Evolutionary conservation across 92 coral and sea anemone species (phyloP).

Genomic region (Heliopora coerulea): DNA sequence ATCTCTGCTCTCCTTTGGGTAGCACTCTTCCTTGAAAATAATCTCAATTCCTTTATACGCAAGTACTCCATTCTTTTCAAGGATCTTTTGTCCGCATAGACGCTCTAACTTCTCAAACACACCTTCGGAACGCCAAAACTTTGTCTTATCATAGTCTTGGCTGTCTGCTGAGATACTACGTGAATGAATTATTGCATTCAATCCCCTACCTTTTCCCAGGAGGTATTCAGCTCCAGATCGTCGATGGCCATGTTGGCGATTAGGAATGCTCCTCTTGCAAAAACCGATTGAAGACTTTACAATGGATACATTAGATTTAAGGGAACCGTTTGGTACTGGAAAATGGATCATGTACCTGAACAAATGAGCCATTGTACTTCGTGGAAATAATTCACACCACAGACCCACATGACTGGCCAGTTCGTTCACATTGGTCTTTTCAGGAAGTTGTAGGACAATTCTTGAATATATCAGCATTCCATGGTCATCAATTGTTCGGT

Average conservation of each 20-base stretch:
- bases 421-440: conserved; percentile 49
- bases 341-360: conserved; percentile 67
- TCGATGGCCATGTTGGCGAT: conserved; percentile 32
- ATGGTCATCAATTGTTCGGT: conserved; percentile 34
- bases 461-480: conserved; percentile 55
- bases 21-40: conserved; percentile 51
- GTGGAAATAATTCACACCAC: conserved; percentile 44
- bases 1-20: conserved; percentile 65
- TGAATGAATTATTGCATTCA: conserved; percentile 45
- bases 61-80: conserved; percentile 46
- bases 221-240: conserved; percentile 62
- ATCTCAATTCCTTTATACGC: conserved; percentile 59
- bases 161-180: conserved; percentile 31
- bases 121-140: conserved; percentile 57
- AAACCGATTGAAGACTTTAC: conserved; percentile 45
- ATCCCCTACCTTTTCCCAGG: conserved; percentile 58
- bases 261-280: conserved; percentile 39
- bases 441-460: conserved; percentile 46
- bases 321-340: conserved; percentile 56
- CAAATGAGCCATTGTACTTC: conserved; percentile 57
- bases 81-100: conserved; percentile 56
- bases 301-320: conserved; percentile 36
- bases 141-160: conserved; percentile 45
- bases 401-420: conserved; percentile 23
- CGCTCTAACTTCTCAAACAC: conserved; percentile 53